These are phyloP conservation scores for Melanchra persicariae DNA, from an alignment of 2,888 invertebrate species.

Conservation along the genomic window DNA sequence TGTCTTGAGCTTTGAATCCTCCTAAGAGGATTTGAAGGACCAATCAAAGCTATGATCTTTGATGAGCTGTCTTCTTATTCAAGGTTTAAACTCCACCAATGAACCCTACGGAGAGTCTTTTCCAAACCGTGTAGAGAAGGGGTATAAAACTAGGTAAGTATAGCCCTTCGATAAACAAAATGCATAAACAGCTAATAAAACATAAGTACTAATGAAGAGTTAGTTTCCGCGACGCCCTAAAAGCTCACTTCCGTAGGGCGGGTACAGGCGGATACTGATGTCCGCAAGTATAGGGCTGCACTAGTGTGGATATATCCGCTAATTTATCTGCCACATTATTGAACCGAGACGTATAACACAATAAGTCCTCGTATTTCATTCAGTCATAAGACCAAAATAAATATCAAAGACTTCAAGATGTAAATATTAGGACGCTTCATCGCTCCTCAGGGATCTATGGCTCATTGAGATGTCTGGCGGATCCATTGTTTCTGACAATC, in stretches of 20 bases:
- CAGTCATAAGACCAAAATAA: constrained; percentile 4
- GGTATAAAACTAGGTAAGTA: not conserved
- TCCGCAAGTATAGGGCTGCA: constrained; percentile 46
- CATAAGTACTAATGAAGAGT: constrained; percentile 28
- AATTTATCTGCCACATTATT: constrained; percentile 12
- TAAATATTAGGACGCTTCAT: constrained; percentile 53
- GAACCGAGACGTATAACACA: too few species aligned
- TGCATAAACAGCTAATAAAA: constrained; percentile 29
- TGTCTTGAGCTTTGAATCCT: not conserved
- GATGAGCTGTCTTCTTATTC: not conserved
- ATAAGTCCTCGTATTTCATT: not conserved
- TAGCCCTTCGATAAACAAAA: constrained; percentile 5
- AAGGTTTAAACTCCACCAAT: not conserved
- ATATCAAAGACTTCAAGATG: constrained; percentile 18
- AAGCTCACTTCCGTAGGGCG: constrained; percentile 52
- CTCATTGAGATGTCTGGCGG: constrained; percentile 49
- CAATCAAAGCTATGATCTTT: not conserved
- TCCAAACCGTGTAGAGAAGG: not conserved
- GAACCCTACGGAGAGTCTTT: not conserved
- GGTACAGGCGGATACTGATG: constrained; percentile 24
- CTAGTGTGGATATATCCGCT: constrained; percentile 12
- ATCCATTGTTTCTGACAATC: constrained; percentile 54
- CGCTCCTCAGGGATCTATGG: constrained; percentile 57
- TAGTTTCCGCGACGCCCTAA: constrained; percentile 54
- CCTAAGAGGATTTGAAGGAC: not conserved